Conservation (phyloP, 2,888 invertebrate species). For the Lepetodrilus schrolli region DNA sequence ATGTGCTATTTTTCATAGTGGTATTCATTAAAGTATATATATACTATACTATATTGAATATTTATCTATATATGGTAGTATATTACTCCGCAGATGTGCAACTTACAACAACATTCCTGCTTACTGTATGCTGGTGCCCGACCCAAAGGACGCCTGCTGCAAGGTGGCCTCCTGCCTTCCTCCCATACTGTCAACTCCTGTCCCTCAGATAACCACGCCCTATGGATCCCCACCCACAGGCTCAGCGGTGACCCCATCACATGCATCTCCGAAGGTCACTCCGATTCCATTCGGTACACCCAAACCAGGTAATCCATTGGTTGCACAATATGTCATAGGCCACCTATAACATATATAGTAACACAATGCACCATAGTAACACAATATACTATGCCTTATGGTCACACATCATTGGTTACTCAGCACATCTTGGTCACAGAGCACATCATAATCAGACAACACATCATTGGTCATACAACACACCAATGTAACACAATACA, state of each 20-base stretch:
- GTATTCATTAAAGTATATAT: too few species aligned
- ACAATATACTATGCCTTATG: too few species aligned
- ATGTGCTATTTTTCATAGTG: too few species aligned
- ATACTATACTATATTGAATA: neutral
- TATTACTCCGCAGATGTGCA: constrained; percentile 48
- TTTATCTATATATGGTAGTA: neutral
- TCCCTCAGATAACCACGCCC: constrained; percentile 36
- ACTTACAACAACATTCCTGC: constrained; percentile 54
- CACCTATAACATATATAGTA: neutral
- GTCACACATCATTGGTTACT: too few species aligned
- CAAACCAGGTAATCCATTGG: neutral
- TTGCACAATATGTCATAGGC: too few species aligned
- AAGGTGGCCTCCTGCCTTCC: constrained; percentile 51
- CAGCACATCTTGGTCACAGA: too few species aligned
- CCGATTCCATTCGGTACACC: neutral
- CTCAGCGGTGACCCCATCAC: constrained; percentile 33
- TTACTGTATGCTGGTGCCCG: constrained; percentile 57
- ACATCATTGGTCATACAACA: too few species aligned
- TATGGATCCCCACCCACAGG: constrained; percentile 20
- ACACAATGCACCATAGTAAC: too few species aligned
- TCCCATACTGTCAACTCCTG: constrained; percentile 32
- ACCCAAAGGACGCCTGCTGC: constrained; percentile 62
- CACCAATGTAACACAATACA: too few species aligned
- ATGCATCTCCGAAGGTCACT: neutral
- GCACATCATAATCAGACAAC: too few species aligned